phyloP scores from a whole-genome alignment of 2,113 vertebrate species.

The Mesitornis unicolor region DNA sequence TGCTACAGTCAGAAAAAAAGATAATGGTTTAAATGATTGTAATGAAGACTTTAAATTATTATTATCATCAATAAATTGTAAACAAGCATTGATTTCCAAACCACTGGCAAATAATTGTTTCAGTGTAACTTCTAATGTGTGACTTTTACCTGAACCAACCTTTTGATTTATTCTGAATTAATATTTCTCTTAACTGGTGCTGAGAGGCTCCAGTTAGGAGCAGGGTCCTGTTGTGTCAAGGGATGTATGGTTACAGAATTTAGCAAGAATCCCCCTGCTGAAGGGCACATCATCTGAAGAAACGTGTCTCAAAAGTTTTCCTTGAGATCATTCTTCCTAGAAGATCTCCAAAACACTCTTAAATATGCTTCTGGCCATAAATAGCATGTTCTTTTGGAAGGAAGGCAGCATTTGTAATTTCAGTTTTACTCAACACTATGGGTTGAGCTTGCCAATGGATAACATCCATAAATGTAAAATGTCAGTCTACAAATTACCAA shows the following conservation, averaged over 20 bases:
- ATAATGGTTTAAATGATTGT: not conserved
- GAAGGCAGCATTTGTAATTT: not conserved
- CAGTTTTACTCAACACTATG: not conserved
- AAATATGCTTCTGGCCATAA: not conserved
- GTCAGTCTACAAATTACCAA: slow-evolving; percentile 3
- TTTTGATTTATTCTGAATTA: not conserved
- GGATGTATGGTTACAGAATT: not conserved
- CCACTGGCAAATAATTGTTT: not conserved
- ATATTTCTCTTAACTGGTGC: not conserved
- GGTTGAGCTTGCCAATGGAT: not conserved
- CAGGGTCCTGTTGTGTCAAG: not conserved
- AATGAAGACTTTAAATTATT: slow-evolving; percentile 29
- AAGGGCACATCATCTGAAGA: not conserved
- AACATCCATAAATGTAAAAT: not conserved
- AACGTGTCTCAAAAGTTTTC: not conserved
- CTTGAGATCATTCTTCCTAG: not conserved
- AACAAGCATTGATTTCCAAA: not conserved
- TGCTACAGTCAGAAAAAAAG: not conserved
- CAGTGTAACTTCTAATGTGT: not conserved
- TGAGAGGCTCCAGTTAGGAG: not conserved
- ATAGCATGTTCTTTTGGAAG: not conserved
- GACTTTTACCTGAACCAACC: not conserved
- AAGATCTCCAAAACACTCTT: not conserved
- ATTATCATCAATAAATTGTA: not conserved
- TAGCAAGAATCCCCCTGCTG: not conserved